Percentiles rank a stretch among this genome's conserved stretches.
Evolutionary conservation across 2,888 invertebrate species (phyloP).

Genomic region (Caenorhabditis sp.): DNA sequence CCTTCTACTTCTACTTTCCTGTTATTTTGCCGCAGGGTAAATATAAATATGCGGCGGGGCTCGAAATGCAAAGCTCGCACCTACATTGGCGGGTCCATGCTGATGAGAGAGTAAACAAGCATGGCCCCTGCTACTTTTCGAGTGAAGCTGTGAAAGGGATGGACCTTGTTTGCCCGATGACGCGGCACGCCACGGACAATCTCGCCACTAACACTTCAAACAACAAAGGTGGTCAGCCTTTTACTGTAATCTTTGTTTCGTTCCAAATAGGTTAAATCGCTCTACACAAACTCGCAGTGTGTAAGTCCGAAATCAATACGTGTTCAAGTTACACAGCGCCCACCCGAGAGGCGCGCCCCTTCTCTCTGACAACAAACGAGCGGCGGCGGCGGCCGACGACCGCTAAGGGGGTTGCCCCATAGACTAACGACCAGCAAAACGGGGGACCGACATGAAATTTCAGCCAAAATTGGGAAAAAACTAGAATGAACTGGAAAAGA

Average conservation of each 20-base stretch:
- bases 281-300: neutral
- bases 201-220: neutral
- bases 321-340: conserved; percentile 47
- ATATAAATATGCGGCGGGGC: neutral
- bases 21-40: neutral
- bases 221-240: conserved; percentile 9
- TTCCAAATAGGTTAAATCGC: conserved; percentile 24
- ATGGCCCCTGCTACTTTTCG: neutral
- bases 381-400: conserved; percentile 7
- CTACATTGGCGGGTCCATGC: neutral
- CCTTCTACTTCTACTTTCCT: neutral
- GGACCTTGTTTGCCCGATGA: conserved; percentile 8
- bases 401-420: conserved; percentile 26
- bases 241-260: conserved; percentile 12
- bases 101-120: conserved; percentile 8
- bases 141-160: conserved; percentile 1
- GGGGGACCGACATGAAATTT: conserved; percentile 24
- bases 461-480: conserved; percentile 6
- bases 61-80: neutral
- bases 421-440: conserved; percentile 33
- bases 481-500: conserved; percentile 1
- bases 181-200: neutral
- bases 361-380: conserved; percentile 23
- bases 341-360: neutral
- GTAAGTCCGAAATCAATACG: conserved; percentile 42